A percentile compares a stretch with the other conserved stretches of the same genome.
Conservation (phyloP, 2,113 vertebrate genomes). For the Gymnorhina tibicen region DNA sequence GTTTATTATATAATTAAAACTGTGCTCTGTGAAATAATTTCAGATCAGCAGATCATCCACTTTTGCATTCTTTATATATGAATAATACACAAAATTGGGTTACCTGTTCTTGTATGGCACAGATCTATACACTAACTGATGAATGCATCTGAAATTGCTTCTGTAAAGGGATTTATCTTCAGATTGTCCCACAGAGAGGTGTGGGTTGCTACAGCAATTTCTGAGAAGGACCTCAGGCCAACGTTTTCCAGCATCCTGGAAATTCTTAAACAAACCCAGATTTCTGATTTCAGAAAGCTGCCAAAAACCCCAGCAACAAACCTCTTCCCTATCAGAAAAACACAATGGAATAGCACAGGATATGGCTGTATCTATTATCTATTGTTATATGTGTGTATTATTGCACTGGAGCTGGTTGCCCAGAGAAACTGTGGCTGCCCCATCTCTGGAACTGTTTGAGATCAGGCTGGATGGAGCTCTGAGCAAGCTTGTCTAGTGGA, state of each 20-base stretch:
- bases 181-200: not conserved
- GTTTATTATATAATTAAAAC: conserved; percentile 29
- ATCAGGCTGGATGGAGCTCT: not conserved
- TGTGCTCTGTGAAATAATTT: conserved; percentile 5
- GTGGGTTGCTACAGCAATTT: rapidly evolving
- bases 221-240: not conserved
- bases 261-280: not conserved
- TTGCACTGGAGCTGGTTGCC: not conserved
- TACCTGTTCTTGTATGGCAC: not conserved
- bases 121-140: not conserved
- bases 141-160: not conserved
- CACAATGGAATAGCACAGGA: not conserved
- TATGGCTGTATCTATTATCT: not conserved
- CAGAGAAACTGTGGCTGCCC: not conserved
- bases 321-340: not conserved
- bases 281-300: not conserved
- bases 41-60: not conserved
- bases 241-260: not conserved
- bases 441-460: not conserved
- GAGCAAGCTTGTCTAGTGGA: not conserved
- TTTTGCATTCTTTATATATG: not conserved
- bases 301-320: not conserved
- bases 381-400: not conserved
- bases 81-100: not conserved
- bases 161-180: not conserved